Evolutionary conservation across 92 coral and sea anemone genomes (phyloP).

Genomic region (Parazoanthus swiftii): DNA sequence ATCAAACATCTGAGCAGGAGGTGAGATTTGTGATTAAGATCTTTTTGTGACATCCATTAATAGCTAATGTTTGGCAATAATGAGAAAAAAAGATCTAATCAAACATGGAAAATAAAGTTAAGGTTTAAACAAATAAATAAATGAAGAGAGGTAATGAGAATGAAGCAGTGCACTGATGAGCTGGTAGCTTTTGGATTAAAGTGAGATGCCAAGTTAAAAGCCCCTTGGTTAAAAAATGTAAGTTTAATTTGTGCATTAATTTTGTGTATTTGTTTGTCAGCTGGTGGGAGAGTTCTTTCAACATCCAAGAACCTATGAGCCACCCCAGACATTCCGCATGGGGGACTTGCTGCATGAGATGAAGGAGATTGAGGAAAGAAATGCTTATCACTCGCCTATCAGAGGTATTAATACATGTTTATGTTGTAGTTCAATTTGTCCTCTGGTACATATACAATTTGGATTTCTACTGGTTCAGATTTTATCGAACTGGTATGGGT

Average conservation of each 20-base stretch:
- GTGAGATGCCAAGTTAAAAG: no score
- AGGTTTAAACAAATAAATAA: no score
- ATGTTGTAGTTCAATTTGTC: no score
- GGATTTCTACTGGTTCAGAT: no score
- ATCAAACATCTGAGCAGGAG: constrained; percentile 81
- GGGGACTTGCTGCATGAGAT: constrained; percentile 86
- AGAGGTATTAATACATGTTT: constrained; percentile 52
- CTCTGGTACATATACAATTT: no score
- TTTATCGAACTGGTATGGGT: no score
- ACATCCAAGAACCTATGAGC: constrained; percentile 79
- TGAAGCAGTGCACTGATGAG: neutral
- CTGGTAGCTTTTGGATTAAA: no score
- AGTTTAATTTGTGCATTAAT: no score
- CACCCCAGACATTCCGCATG: constrained; percentile 96
- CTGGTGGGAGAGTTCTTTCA: constrained; percentile 80
- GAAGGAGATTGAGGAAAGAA: constrained; percentile 83
- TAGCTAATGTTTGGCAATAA: neutral
- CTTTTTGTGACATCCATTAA: neutral
- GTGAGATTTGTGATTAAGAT: constrained; percentile 39
- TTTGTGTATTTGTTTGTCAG: constrained; percentile 39
- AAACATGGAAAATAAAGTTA: neutral
- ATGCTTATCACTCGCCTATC: constrained; percentile 74
- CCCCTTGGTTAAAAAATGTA: no score
- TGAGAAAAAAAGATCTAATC: neutral
- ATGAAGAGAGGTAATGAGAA: no score